Percentiles rank a stretch among this genome's conserved stretches.
These are phyloP conservation scores for Mya arenaria DNA, from an alignment of 1,140 invertebrate genomes.

Conservation along the genomic window DNA sequence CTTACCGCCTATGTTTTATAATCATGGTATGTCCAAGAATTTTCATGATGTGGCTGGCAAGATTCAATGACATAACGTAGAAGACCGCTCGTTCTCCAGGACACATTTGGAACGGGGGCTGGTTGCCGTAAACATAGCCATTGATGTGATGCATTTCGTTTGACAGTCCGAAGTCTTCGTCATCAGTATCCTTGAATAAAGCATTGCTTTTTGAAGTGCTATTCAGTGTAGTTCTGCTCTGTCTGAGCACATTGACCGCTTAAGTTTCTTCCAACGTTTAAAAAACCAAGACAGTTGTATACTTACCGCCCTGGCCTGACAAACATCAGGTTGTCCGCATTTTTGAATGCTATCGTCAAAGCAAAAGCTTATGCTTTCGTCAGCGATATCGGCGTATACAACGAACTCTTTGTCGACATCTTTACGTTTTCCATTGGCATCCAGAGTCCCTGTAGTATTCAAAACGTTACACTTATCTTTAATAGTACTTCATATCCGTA, in stretches of 20 bases:
- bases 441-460: constrained; percentile 42
- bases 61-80: constrained; percentile 68
- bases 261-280: too few species aligned
- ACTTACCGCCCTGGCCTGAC: too few species aligned
- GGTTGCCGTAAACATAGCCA: constrained; percentile 71
- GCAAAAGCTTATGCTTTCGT: constrained; percentile 72
- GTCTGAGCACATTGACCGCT: too few species aligned
- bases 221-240: too few species aligned
- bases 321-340: constrained; percentile 24
- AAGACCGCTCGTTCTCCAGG: constrained; percentile 64
- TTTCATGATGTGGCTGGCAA: constrained; percentile 25
- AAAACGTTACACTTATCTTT: too few species aligned
- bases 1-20: constrained; percentile 31
- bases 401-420: constrained; percentile 68
- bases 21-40: constrained; percentile 50
- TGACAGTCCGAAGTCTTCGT: constrained; percentile 44
- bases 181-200: constrained; percentile 7
- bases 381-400: constrained; percentile 65
- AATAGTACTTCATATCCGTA: too few species aligned
- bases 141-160: constrained; percentile 67
- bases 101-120: constrained; percentile 61
- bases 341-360: constrained; percentile 60
- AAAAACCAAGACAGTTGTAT: too few species aligned
- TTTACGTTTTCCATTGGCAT: constrained; percentile 16
- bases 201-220: too few species aligned